Percentiles rank a stretch among this genome's conserved stretches.
phyloP scores from a whole-genome alignment of 2,113 vertebrate genomes.

The Oncorhynchus kisutch region DNA sequence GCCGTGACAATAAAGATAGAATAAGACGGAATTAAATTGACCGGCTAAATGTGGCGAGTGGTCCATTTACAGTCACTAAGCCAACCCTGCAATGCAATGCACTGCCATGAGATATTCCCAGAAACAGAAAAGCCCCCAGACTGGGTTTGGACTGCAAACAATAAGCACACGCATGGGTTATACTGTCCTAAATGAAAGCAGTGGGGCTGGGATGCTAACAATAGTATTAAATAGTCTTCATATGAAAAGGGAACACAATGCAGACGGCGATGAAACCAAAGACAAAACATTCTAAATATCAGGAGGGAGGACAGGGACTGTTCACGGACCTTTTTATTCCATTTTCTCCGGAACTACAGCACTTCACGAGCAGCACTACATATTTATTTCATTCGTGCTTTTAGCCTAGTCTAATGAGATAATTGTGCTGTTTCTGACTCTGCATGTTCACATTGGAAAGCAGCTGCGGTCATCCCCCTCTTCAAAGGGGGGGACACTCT shows the following conservation, averaged over 20 bases:
- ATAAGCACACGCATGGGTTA: constrained; percentile 51
- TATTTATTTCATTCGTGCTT: too few relatives aligned
- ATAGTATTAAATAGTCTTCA: constrained; percentile 39
- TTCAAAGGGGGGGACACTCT: too few relatives aligned
- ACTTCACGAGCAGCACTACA: too few relatives aligned
- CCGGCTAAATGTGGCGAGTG: too few relatives aligned
- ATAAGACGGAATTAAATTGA: too few relatives aligned
- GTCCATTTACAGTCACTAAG: background rate
- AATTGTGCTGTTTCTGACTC: too few relatives aligned
- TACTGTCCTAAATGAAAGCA: constrained; percentile 34
- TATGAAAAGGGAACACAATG: constrained; percentile 7
- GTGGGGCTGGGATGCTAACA: constrained; percentile 55
- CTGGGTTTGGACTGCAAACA: constrained; percentile 25
- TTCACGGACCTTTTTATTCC: too few relatives aligned
- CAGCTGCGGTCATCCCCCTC: too few relatives aligned
- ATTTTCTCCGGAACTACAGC: too few relatives aligned
- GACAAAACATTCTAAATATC: constrained; percentile 8
- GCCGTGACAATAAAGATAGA: too few relatives aligned
- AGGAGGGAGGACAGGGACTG: background rate
- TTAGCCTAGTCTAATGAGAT: too few relatives aligned
- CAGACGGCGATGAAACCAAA: constrained; percentile 1
- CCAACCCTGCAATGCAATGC: constrained; percentile 13
- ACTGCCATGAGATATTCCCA: constrained; percentile 4
- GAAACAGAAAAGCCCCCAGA: background rate
- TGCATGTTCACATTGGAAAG: too few relatives aligned